Evolutionary conservation across 2,797 vertebrate species (phyloP).

Genomic region (Euthynnus affinis): DNA sequence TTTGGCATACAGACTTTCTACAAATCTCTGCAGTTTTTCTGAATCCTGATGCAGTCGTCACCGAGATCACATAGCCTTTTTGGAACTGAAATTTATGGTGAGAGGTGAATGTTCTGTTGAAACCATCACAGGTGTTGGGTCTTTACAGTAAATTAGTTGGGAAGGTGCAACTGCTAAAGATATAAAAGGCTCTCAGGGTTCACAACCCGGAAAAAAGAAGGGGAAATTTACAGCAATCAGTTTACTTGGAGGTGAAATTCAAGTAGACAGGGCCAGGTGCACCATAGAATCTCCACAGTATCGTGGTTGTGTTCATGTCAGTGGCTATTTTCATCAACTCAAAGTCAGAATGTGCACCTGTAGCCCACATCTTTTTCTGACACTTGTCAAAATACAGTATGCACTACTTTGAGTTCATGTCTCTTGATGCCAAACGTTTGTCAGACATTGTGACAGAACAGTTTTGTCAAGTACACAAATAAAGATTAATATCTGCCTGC

Average conservation of each 20-base stretch:
- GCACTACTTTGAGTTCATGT: not conserved
- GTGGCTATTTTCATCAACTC: constrained; percentile 45
- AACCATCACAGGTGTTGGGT: constrained; percentile 47
- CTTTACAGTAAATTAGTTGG: constrained; percentile 40
- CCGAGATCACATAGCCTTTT: not conserved
- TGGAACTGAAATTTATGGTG: constrained; percentile 20
- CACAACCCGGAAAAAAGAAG: constrained; percentile 44
- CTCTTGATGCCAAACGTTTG: constrained; percentile 9
- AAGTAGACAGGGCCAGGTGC: constrained; percentile 46
- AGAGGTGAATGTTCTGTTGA: constrained; percentile 58
- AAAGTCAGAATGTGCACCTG: constrained; percentile 18
- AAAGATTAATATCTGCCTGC: not conserved
- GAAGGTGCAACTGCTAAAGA: constrained; percentile 39
- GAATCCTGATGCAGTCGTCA: not conserved
- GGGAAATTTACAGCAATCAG: constrained; percentile 48
- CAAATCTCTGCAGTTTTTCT: not conserved
- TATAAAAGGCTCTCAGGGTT: constrained; percentile 46
- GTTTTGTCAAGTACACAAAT: not conserved
- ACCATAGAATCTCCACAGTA: constrained; percentile 52
- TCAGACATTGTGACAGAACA: not conserved
- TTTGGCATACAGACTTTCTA: not conserved
- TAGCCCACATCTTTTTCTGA: constrained; percentile 11
- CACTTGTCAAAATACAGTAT: constrained; percentile 29
- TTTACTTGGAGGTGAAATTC: constrained; percentile 58
- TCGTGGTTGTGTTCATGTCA: constrained; percentile 48